Evolutionary conservation across 2,113 vertebrate genomes (phyloP).

Genomic region (Polypterus bichir): DNA sequence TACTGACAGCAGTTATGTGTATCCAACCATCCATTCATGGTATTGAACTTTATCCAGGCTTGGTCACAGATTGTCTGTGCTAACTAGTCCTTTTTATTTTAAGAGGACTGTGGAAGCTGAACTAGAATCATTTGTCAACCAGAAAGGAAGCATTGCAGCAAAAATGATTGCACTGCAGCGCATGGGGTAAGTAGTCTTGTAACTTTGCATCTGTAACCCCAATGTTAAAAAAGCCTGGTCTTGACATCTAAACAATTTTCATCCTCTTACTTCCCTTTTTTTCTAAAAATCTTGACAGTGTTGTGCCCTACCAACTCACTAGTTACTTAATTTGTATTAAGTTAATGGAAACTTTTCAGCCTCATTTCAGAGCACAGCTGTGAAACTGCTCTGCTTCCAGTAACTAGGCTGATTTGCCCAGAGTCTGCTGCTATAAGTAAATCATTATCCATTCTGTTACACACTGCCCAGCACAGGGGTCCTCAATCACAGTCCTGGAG

Average conservation of each 20-base stretch:
- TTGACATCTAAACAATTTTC: too few relatives aligned
- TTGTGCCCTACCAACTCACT: not conserved
- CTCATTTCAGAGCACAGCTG: too few relatives aligned
- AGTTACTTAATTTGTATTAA: not conserved
- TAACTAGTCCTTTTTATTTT: slow-evolving; percentile 4
- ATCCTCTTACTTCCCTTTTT: too few relatives aligned
- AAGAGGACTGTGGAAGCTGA: slow-evolving; percentile 73
- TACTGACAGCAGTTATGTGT: too few relatives aligned
- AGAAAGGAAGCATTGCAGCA: slow-evolving; percentile 68
- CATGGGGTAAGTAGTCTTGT: slow-evolving; percentile 66
- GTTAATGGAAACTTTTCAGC: too few relatives aligned
- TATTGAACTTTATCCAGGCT: accelerated
- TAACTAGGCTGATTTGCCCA: too few relatives aligned
- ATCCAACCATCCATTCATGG: too few relatives aligned
- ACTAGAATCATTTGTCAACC: slow-evolving; percentile 69
- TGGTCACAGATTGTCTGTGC: not conserved
- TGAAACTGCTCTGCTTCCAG: too few relatives aligned
- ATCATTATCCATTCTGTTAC: too few relatives aligned
- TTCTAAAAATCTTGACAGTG: not conserved
- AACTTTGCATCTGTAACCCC: not conserved
- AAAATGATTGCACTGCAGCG: slow-evolving; percentile 87
- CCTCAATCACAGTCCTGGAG: too few relatives aligned
- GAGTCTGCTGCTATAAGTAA: too few relatives aligned
- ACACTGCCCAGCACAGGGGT: too few relatives aligned
- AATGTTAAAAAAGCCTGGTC: not conserved